Base-by-base conservation (phyloP, 2,888 invertebrate species). In the Leptinotarsa juncta region DNA sequence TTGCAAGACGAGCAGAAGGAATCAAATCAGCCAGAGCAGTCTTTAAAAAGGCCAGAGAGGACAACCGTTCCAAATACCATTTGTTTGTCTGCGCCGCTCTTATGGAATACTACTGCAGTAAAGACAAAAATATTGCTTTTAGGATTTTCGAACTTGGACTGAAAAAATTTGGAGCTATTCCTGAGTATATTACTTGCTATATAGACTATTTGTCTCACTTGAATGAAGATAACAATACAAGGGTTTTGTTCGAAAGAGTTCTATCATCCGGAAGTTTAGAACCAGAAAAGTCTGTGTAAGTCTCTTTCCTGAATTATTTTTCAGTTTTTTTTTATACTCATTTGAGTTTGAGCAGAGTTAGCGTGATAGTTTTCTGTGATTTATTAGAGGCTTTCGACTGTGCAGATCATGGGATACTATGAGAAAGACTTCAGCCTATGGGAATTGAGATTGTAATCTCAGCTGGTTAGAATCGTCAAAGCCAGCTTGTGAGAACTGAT, bases 91-190 rank as follows among this genome's bases (percentile, higher is more conserved):
- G 98, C 0, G 98, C 99, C 0, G 98, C 99, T 0, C 90, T 98
- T 0, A 99, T 99, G 98, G 99, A 99, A 88, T 99, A 99, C 88
- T 99, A 98, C 85, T 99, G 99, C 87, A 97, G 96, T 55, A 99
- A 99, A 88, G 98, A 98, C 88, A 96, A 97, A 88, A 97, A 96
- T 86, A 96, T 98, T 72, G 98, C 98, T 0, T 97, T 97, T 88
- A 91, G 97, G 75, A 97, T 98, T 81, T 99, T 99, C 89, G 99
- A 99, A 87, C 90, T 99, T 71, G 99, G 99, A 0, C 89, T 99
- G 70, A 99, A 99, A 89, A 98, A 98, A 87, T 99, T 97, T 88
- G 95, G 96, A 0, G 95, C 97, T 82, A 95, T 96, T 84, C 97
- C 98, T 0, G 98, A 98, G 82, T 99, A 98, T 84, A 95, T 98